Base-by-base conservation (phyloP, 2,113 vertebrate species). In the Megalops atlanticus region DNA sequence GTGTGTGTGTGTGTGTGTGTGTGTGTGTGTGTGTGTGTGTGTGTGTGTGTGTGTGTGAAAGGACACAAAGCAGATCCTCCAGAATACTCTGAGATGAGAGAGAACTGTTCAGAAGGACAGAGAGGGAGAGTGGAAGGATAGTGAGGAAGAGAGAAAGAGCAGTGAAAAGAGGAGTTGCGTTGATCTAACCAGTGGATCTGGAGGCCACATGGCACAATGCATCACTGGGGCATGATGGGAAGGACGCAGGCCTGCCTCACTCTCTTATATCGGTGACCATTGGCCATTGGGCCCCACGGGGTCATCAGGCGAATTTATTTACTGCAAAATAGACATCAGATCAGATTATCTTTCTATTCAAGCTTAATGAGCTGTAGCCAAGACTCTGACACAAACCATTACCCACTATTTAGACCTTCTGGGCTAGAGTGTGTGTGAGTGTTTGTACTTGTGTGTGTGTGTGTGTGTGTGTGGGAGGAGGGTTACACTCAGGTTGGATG, bases 261-360 rank as follows among this genome's bases (percentile, higher is more conserved):
- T 54, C 49, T 6, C 49, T 54, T n/a, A n/a, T n/a, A n/a, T n/a
- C n/a, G n/a, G n/a, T n/a, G n/a, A n/a, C n/a, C n/a, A n/a, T n/a
- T n/a, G n/a, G n/a, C n/a, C n/a, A n/a, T 7, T 54, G 16, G 49
- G 49, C 49, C 24, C 49, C 18, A 2, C 16, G 49, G 49, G 49
- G 49, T 54, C 49, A 54, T 16, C 16, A 54, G 3, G 49, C 12
- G 49, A 3, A 21, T 24, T 21, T n/a, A n/a, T n/a, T 21, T 54
- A 24, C 49, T 54, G 64, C 31, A 69, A 69, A 69, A 69, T 27
- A 69, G 64, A 69, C 64, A 33, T 33, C 31, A 33, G 64, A 69
- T 69, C 64, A 69, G 64, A 69, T 69, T 69, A 69, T 69, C 64
- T 69, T 27, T 69, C 64, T 69, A 11, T 69, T 12, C 27, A 27